Percentiles rank a stretch among this genome's conserved stretches.
These are phyloP conservation scores for Grapholita molesta DNA, from an alignment of 1,140 invertebrate genomes.

Conservation along the genomic window DNA sequence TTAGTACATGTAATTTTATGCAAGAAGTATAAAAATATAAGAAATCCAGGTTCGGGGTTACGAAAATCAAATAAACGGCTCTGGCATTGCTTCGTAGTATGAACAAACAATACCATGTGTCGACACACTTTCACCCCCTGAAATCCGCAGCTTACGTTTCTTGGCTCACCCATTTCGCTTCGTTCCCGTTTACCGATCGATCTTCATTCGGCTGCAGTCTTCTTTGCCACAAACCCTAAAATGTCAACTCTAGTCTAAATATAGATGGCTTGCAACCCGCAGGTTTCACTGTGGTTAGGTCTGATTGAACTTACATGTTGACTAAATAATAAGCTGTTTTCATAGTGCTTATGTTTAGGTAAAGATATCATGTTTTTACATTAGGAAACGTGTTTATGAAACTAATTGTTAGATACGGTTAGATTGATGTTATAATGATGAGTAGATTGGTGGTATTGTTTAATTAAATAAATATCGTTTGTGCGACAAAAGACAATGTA, in stretches of 20 bases:
- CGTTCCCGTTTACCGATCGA: slow-evolving; percentile 2
- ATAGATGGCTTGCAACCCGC: background rate
- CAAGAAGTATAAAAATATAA: too few species aligned
- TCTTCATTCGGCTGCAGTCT: background rate
- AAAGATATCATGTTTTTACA: too few species aligned
- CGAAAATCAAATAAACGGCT: background rate
- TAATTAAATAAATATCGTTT: too few species aligned
- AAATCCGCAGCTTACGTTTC: slow-evolving; percentile 4
- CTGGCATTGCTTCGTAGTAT: background rate
- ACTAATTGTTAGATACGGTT: too few species aligned
- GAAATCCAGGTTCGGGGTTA: too few species aligned
- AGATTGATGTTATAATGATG: too few species aligned
- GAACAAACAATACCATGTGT: background rate
- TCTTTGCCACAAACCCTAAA: background rate
- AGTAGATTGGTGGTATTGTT: too few species aligned
- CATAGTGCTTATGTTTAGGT: too few species aligned
- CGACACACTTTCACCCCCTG: background rate
- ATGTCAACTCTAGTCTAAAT: background rate
- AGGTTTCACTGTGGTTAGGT: background rate
- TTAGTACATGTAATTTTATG: too few species aligned
- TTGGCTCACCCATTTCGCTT: background rate
- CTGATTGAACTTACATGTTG: background rate
- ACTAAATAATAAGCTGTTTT: background rate
- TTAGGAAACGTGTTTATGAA: too few species aligned
- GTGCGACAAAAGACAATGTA: too few species aligned